Evolutionary conservation across 35 echinoderm and acorn worm species (phyloP), one percentile per base, ranked within the genome.

Genomic region (Acanthaster planci): DNA sequence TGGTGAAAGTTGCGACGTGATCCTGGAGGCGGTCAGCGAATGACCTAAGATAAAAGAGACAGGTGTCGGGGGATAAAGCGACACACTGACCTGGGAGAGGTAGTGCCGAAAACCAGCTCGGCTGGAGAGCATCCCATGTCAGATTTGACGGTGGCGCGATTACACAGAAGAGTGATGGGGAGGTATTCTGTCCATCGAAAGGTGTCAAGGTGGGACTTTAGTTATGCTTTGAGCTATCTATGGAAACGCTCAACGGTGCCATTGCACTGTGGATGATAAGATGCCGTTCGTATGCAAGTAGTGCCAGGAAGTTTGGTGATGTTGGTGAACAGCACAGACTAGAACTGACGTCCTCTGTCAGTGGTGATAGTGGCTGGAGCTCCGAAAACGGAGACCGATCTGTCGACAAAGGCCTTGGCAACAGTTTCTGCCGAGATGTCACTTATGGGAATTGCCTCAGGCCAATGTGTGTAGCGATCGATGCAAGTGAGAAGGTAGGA

Each of bases 41-140:
- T 32, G 29, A 16, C 17, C 16, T 15, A 36, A 32, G 75, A 77
- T 77, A 21, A 5, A 39, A 77, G 16, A 77, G 16, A 32, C 21
- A 77, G 75, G 29, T 39, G n/a, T 18, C 16, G 36, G 75, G n/a
- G 29, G 16, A 16, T 77, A 47, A 32, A 3, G 27, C 16, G 29
- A 92, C 67, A 29, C 87, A 60, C 44, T 92, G 51, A 76, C 60
- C 76, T 44, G 90, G 90, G 14, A 92, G 51, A 53, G 8, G 90
- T 82, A 22, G 90, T 87, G 21, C 60, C 90, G 76, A 67, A 92
- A 8, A 92, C 90, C 40, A 92, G 18, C 29, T 92, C 84, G 2
- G 90, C 90, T 7, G 90, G 50, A 1, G 78, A 51, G 60, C 79
- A 88, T 8, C 37, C 37, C 1, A 88, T 37, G 56, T 92, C 90